Conservation (phyloP, 2,888 invertebrate genomes). For the Lasioglossum pauxillum region DNA sequence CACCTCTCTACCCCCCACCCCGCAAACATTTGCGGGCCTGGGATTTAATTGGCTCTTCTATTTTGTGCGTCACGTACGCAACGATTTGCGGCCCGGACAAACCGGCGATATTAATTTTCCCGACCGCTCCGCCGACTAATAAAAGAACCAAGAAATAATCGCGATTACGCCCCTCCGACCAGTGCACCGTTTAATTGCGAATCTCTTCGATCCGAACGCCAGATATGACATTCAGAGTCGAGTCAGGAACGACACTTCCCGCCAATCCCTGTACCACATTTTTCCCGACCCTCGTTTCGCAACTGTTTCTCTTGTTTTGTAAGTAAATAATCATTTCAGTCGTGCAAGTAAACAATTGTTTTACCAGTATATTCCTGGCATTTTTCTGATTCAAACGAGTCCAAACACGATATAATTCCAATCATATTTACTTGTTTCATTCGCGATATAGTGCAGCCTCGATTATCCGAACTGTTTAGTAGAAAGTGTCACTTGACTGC, state of each 20-base stretch:
- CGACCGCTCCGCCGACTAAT: conserved; percentile 39
- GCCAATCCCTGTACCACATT: background rate
- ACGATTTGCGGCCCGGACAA: conserved; percentile 64
- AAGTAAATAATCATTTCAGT: no score
- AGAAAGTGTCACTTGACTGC: no score
- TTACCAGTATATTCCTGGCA: no score
- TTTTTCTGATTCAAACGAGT: no score
- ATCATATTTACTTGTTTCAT: no score
- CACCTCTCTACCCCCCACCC: conserved; percentile 62
- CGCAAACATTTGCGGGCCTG: conserved; percentile 66
- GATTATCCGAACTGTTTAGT: no score
- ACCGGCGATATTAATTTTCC: conserved; percentile 73
- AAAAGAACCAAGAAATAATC: conserved; percentile 53
- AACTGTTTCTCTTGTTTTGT: background rate
- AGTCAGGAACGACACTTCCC: background rate
- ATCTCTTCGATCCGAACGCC: conserved; percentile 1
- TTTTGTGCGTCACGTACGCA: conserved; percentile 72
- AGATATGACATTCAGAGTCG: background rate
- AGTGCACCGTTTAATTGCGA: conserved; percentile 34
- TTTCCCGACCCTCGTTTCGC: background rate
- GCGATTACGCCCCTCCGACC: conserved; percentile 36
- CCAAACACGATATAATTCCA: no score
- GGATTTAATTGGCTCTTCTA: conserved; percentile 75
- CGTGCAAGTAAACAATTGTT: no score
- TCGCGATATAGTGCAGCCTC: no score